These are phyloP conservation scores for Choreutis nemorana DNA, from an alignment of 2,888 invertebrate genomes.

Conservation along the genomic window DNA sequence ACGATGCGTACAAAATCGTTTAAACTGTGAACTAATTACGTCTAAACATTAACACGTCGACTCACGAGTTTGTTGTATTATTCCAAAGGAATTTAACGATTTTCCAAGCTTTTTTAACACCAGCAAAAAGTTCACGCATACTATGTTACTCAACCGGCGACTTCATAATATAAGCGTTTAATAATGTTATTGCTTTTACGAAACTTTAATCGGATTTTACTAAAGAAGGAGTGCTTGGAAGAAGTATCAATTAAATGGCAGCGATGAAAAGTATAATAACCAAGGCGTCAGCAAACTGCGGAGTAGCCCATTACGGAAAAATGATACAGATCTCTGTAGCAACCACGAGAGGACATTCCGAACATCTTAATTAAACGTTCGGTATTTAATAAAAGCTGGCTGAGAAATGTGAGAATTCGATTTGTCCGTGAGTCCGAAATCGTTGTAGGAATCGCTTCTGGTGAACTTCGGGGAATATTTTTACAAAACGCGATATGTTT, in stretches of 20 bases:
- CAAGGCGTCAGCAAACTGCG: slow-evolving; percentile 21
- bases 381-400: slow-evolving; percentile 19
- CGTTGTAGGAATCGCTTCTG: no score
- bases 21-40: slow-evolving; percentile 54
- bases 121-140: no score
- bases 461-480: slow-evolving; percentile 30
- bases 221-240: no score
- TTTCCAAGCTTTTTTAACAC: no score
- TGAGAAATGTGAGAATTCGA: slow-evolving; percentile 11
- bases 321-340: slow-evolving; percentile 49
- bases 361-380: slow-evolving; percentile 58
- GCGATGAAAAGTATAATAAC: no score
- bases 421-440: no score
- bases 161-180: no score
- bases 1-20: slow-evolving; percentile 40
- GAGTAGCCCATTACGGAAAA: slow-evolving; percentile 57
- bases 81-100: no score
- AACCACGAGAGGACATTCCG: slow-evolving; percentile 36
- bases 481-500: slow-evolving; percentile 25
- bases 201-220: no score
- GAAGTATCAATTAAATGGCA: no score
- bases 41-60: slow-evolving; percentile 15
- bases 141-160: no score
- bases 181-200: no score
- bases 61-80: slow-evolving; percentile 19